Conservation (phyloP, 2,797 vertebrate genomes). For the Octomys mimax region DNA sequence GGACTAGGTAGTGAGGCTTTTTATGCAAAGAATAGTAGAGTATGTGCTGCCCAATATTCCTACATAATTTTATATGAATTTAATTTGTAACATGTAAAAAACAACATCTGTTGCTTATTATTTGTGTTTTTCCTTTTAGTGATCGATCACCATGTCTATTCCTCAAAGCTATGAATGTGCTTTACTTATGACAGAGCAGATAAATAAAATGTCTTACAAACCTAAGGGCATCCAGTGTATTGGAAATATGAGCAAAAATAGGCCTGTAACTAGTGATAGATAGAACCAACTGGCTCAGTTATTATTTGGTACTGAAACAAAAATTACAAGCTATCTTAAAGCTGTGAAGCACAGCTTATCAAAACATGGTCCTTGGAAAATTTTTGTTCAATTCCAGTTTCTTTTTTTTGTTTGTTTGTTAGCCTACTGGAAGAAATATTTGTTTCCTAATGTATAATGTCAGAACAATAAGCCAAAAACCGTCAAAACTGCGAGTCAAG, state of each 20-base stretch:
- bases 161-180: slow-evolving; percentile 77
- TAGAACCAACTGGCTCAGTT: slow-evolving; percentile 65
- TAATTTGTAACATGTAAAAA: slow-evolving; percentile 67
- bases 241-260: slow-evolving; percentile 79
- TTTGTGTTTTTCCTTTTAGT: slow-evolving; percentile 66
- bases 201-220: slow-evolving; percentile 82
- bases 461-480: not conserved
- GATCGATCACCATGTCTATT: slow-evolving; percentile 78
- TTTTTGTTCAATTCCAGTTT: slow-evolving; percentile 28
- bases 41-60: not conserved
- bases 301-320: slow-evolving; percentile 73
- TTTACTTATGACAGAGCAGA: slow-evolving; percentile 81
- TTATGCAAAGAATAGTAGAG: not conserved
- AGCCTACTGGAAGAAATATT: slow-evolving; percentile 20
- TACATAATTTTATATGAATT: slow-evolving; percentile 32
- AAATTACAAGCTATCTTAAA: slow-evolving; percentile 63
- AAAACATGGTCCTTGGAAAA: slow-evolving; percentile 5
- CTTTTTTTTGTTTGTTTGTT: slow-evolving; percentile 14
- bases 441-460: slow-evolving; percentile 14
- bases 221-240: slow-evolving; percentile 76
- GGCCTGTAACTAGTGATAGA: slow-evolving; percentile 78
- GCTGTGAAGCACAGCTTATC: not conserved
- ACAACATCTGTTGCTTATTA: slow-evolving; percentile 56
- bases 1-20: not conserved
- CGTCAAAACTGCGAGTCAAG: not conserved